phyloP scores from a whole-genome alignment of 2,797 vertebrate species.

The Avahi laniger region DNA sequence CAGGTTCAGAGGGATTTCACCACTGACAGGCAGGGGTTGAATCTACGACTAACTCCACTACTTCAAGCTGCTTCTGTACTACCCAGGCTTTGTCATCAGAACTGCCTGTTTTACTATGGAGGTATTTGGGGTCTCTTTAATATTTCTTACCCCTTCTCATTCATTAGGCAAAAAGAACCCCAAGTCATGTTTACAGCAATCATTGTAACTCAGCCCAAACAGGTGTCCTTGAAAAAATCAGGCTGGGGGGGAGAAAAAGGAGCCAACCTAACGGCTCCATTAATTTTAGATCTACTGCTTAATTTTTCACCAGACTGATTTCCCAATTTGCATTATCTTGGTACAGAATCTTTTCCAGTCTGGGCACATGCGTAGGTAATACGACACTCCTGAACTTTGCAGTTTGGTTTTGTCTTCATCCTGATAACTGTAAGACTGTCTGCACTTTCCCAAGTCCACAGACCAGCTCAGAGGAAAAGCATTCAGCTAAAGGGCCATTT shows the following conservation, averaged over 20 bases:
- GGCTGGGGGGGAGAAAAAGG: neutral
- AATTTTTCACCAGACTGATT: neutral
- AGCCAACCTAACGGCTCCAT: neutral
- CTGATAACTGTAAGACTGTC: neutral
- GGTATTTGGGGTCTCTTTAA: neutral
- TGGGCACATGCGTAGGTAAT: neutral
- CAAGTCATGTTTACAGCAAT: neutral
- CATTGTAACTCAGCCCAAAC: neutral
- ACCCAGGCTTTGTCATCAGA: neutral
- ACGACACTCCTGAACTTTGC: neutral
- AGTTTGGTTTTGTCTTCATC: neutral
- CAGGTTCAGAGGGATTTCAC: neutral
- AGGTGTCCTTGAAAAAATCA: slow-evolving; percentile 30
- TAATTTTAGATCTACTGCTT: neutral
- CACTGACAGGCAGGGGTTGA: neutral
- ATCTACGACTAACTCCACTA: neutral
- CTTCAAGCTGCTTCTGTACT: neutral
- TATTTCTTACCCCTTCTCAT: neutral
- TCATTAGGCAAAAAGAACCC: slow-evolving; percentile 1
- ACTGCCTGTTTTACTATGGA: neutral
- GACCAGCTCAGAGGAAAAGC: neutral
- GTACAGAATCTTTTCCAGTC: neutral
- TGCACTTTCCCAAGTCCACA: neutral
- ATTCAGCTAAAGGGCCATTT: neutral
- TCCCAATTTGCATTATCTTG: neutral